Base-by-base conservation (phyloP, 2,888 invertebrate genomes). In the Zelleria hepariella region DNA sequence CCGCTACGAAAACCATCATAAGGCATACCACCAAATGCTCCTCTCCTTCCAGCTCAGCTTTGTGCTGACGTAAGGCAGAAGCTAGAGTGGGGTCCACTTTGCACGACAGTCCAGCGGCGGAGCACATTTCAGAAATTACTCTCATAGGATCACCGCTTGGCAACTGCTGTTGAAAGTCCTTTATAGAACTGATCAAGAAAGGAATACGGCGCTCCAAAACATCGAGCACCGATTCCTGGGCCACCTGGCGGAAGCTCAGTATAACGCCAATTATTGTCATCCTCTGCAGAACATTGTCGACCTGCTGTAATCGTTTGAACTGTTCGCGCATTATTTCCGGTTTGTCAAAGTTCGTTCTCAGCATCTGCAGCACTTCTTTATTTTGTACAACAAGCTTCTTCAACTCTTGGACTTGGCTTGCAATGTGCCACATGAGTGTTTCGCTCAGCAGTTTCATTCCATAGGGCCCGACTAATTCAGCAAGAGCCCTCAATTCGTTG, bases 221-320 rank as follows among this genome's bases (percentile, higher is more conserved):
- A 82, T 98, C 98, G 58, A 96, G 93, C 27, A 99, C 87, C 5
- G 99, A 98, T 65, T 97, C 95, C 75, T 98, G 98, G 0, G 98
- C 94, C 59, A 99, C 91, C 77, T 96, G 95, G 21, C 98, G 92
- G 82, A 99, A 99, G 72, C 97, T 96, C 67, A 99, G 90, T 66
- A 99, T 98, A 0, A 99, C 98, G 4, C 99, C 99, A 67, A 99
- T 96, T 64, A 99, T 98, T 26, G 98, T 98, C 94, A 99, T 98
- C 66, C 99, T 91, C 78, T 98, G 97, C 58, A 99, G 84, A 3
- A 99, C 96, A 74, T 97, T 98, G 73, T 99, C 98, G 0, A 97
- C 97, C 73, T 96, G 94, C 70, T 95, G 94, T 59, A 99, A 82
- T 70, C 93, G 93, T 75, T 96, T 96, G 69, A 96, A 96, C 67